Base-by-base conservation (phyloP, 2,888 invertebrate species). In the Dasypogon diadema region DNA sequence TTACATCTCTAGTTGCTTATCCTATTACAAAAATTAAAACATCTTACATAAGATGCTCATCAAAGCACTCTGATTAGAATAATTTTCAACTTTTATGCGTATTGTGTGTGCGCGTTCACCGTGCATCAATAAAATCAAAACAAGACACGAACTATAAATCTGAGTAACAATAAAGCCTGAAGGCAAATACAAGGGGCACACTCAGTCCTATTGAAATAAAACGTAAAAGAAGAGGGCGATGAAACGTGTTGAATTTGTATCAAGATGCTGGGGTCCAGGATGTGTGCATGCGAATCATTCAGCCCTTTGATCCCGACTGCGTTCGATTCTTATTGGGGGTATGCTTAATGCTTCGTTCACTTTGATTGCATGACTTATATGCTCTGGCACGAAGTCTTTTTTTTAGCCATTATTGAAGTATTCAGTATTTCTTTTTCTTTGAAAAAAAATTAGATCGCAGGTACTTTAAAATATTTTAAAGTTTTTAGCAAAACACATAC, bases 91-190 rank as follows among this genome's bases (percentile, higher is more conserved):
- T 74, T 74, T 73, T 65, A 18, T 22, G 30, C 26, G 30, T 55
- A 65, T 76, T 76, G 76, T 76, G 54, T 16, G 34, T 74, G 76
- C 76, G 76, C 76, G 76, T 76, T 56, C 73, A 76, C 46, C 73
- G 74, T 74, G 26, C 30, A 65, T 76, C 73, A 76, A 76, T 76
- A 76, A 76, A 74, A 76, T 76, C 63, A 76, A 76, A 76, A 73
- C 56, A 76, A 73, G 51, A 73, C 63, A 76, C 16, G 70, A 54
- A 70, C 70, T 34, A 46, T 70, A 70, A 68, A 70, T 70, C 56
- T 30, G 14, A 18, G 70, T 54, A 55, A 70, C 70, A 75, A 75
- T 68, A 74, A 74, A 65, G 65, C 75, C 65, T 14, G 21, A 54
- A 30, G 63, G 55, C 65, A 75, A 75, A 75, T 65, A 75, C 48